Percentiles rank a stretch among this genome's conserved stretches.
Evolutionary conservation across 2,888 invertebrate species (phyloP).

Genomic region (Achlya flavicornis): DNA sequence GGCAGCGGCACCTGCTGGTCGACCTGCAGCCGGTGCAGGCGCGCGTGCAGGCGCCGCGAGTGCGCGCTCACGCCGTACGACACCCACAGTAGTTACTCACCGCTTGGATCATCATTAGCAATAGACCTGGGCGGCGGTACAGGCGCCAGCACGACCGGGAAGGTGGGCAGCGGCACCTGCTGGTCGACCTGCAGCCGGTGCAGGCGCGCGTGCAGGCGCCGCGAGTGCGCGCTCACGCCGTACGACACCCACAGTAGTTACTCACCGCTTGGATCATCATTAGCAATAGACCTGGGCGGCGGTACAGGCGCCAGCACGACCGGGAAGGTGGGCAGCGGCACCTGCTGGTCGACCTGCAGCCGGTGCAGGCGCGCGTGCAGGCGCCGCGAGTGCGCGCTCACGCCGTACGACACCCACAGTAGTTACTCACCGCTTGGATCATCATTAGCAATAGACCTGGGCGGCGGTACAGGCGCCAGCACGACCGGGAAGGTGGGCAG

Average conservation of each 20-base stretch:
- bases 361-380: conserved; percentile 94
- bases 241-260: conserved; percentile 88
- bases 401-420: conserved; percentile 91
- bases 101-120: conserved; percentile 88
- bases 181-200: conserved; percentile 94
- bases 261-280: conserved; percentile 85
- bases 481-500: conserved; percentile 97
- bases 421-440: conserved; percentile 74
- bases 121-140: conserved; percentile 97
- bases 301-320: conserved; percentile 97
- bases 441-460: conserved; percentile 94
- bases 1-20: conserved; percentile 97
- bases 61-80: conserved; percentile 91
- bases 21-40: conserved; percentile 90
- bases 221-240: conserved; percentile 91
- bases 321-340: conserved; percentile 96
- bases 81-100: conserved; percentile 85
- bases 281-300: conserved; percentile 96
- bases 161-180: conserved; percentile 95
- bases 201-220: conserved; percentile 94
- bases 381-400: conserved; percentile 93
- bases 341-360: conserved; percentile 95
- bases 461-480: conserved; percentile 96
- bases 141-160: conserved; percentile 97
- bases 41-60: conserved; percentile 95